A percentile compares a stretch with the other conserved stretches of the same genome.
Evolutionary conservation across 2,888 invertebrate species (phyloP).

Genomic region (Drosophila putrida): DNA sequence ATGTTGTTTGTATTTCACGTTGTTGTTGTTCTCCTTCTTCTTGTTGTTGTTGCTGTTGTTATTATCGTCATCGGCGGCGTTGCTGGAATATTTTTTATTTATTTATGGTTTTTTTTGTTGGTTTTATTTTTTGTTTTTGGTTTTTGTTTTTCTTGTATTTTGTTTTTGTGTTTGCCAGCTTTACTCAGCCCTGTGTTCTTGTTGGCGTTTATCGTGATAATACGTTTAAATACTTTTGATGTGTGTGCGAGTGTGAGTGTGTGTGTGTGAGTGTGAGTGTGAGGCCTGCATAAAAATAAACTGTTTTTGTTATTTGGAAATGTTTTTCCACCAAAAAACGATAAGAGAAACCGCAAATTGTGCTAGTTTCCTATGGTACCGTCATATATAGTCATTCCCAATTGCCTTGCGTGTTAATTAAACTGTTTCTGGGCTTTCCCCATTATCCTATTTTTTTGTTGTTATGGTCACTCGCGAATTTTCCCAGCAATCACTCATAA

Average conservation of each 20-base stretch:
- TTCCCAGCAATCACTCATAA: constrained; percentile 34
- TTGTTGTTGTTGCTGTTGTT: constrained; percentile 17
- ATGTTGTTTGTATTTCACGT: constrained; percentile 52
- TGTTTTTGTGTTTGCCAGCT: constrained; percentile 15
- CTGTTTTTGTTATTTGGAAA: constrained; percentile 35
- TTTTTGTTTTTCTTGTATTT: constrained; percentile 9
- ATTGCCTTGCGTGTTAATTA: constrained; percentile 30
- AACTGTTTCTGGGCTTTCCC: constrained; percentile 8
- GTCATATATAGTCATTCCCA: constrained; percentile 26
- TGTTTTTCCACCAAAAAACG: constrained; percentile 17
- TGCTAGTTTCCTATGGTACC: constrained; percentile 25
- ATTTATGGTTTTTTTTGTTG: constrained; percentile 32
- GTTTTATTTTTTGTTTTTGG: not conserved
- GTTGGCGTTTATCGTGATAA: constrained; percentile 49
- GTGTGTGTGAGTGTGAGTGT: constrained; percentile 2
- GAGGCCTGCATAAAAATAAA: constrained; percentile 50
- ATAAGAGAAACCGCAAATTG: constrained; percentile 49
- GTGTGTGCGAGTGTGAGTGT: constrained; percentile 4
- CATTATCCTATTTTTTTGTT: not conserved
- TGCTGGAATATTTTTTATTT: constrained; percentile 50
- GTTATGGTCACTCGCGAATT: constrained; percentile 19
- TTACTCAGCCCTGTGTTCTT: constrained; percentile 11
- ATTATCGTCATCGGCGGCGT: constrained; percentile 36
- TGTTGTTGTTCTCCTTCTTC: constrained; percentile 2
- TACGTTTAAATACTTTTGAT: constrained; percentile 46